Conservation (phyloP, 2,113 vertebrate species). For the Reinhardtius hippoglossoides region DNA sequence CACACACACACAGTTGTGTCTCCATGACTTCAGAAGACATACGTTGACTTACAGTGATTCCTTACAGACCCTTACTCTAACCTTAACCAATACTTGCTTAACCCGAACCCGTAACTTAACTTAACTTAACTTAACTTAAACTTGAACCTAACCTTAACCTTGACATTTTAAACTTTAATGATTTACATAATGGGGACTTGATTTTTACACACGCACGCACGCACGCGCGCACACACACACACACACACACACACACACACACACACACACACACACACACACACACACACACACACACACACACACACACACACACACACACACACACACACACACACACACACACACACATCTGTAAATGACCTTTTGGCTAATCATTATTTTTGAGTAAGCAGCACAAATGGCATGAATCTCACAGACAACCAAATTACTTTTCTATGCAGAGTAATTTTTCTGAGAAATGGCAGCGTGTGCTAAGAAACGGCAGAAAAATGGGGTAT, state of each 20-base stretch:
- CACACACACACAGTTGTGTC: too few relatives aligned
- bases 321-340: background rate
- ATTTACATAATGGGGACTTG: too few relatives aligned
- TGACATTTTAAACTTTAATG: too few relatives aligned
- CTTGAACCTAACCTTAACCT: too few relatives aligned
- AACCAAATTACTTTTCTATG: conserved; percentile 53
- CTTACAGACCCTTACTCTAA: too few relatives aligned
- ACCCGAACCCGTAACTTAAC: too few relatives aligned
- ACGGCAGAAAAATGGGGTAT: conserved; percentile 25
- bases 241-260: background rate
- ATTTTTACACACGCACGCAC: too few relatives aligned
- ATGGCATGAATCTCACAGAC: conserved; percentile 53
- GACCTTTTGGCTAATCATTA: conserved; percentile 63
- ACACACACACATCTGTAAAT: conserved; percentile 31
- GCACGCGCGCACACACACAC: background rate
- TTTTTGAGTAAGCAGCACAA: conserved; percentile 60
- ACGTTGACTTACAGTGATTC: too few relatives aligned
- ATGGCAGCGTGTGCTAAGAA: conserved; percentile 41
- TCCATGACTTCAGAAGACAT: too few relatives aligned
- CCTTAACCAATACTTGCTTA: too few relatives aligned
- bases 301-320: background rate
- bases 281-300: background rate
- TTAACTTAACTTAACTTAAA: too few relatives aligned
- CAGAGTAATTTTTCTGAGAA: conserved; percentile 39
- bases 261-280: background rate